Conservation (phyloP, 2,797 vertebrate species). For the Tamandua tetradactyla region DNA sequence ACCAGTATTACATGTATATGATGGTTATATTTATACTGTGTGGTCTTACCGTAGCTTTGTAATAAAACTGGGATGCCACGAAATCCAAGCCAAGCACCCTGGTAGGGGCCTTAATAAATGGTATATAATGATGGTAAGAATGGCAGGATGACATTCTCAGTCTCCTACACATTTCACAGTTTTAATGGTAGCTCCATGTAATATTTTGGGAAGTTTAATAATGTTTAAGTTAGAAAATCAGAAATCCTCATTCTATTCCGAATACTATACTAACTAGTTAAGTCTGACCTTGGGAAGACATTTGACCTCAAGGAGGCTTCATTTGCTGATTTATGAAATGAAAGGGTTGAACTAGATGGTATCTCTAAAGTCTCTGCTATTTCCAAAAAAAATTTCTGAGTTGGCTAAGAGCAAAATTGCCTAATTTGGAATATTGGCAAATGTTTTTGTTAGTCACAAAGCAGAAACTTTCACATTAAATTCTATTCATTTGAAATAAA, state of each 20-base stretch:
- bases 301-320: background rate
- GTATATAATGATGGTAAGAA: background rate
- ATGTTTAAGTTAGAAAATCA: background rate
- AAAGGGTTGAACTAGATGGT: background rate
- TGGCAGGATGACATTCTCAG: background rate
- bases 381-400: constrained; percentile 1
- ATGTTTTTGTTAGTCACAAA: constrained; percentile 59
- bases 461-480: constrained; percentile 52
- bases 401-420: constrained; percentile 49
- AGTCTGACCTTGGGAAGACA: background rate
- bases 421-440: constrained; percentile 58
- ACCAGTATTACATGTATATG: background rate
- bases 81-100: background rate
- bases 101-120: background rate
- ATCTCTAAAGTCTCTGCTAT: constrained; percentile 19
- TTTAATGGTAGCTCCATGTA: background rate
- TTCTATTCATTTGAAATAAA: constrained; percentile 62
- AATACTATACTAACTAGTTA: background rate
- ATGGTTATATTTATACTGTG: background rate
- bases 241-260: background rate
- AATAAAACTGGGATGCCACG: background rate
- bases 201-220: background rate
- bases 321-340: background rate
- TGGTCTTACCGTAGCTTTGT: background rate
- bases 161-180: background rate